Evolutionary conservation across 2,113 vertebrate genomes (phyloP).

Genomic region (Phylloscopus whistleri): DNA sequence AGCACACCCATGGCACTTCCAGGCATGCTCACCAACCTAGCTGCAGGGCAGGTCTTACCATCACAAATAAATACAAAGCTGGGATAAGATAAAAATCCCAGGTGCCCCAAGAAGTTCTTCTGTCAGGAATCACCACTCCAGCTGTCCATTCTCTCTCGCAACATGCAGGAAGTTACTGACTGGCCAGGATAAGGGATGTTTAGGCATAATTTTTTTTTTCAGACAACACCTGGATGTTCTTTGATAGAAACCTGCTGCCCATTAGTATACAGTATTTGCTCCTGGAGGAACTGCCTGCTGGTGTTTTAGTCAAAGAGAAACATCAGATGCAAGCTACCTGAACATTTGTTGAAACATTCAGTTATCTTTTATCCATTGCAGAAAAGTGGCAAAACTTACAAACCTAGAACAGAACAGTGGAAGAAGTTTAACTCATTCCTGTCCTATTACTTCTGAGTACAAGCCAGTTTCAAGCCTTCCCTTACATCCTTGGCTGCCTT

Average conservation of each 20-base stretch:
- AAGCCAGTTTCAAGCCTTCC: neutral
- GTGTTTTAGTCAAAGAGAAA: neutral
- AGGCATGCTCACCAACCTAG: neutral
- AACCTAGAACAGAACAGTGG: neutral
- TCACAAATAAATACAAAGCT: neutral
- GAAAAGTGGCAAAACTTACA: neutral
- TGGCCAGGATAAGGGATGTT: fast-evolving
- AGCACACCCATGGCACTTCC: neutral
- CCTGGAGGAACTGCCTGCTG: neutral
- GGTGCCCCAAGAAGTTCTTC: neutral
- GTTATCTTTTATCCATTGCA: neutral
- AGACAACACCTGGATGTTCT: neutral
- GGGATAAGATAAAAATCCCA: neutral
- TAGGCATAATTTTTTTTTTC: fast-evolving
- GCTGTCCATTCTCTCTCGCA: neutral
- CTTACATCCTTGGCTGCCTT: neutral
- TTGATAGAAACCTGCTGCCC: neutral
- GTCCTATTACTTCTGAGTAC: fast-evolving
- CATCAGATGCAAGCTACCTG: neutral
- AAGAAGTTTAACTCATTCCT: neutral
- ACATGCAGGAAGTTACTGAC: neutral
- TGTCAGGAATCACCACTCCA: neutral
- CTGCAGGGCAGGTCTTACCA: neutral
- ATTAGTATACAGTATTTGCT: neutral
- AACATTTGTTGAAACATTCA: neutral